These are phyloP conservation scores for Venusia cambrica DNA, from an alignment of 2,888 invertebrate species.

Conservation along the genomic window DNA sequence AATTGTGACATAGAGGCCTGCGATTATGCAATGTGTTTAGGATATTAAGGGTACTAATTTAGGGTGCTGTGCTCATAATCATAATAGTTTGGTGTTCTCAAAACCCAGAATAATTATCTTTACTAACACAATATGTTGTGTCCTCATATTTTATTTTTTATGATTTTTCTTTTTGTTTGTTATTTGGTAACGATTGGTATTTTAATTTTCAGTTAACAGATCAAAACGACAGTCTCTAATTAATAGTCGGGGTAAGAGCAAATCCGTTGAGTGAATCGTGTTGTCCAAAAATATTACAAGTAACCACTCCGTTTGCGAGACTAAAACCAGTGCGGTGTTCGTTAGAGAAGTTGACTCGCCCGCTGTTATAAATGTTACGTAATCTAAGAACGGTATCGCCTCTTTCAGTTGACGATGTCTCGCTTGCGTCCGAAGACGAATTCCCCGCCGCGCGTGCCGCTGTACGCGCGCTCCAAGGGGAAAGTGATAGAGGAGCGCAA, in stretches of 20 bases:
- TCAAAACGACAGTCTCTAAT: slow-evolving; percentile 50
- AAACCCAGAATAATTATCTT: too few species aligned
- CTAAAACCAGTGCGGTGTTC: slow-evolving; percentile 36
- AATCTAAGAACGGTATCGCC: too few species aligned
- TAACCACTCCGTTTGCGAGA: slow-evolving; percentile 47
- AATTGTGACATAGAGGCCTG: too few species aligned
- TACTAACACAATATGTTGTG: slow-evolving; percentile 1
- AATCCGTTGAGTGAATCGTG: slow-evolving; percentile 51
- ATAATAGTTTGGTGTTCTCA: too few species aligned
- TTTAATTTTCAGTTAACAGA: slow-evolving; percentile 75
- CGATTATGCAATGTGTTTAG: too few species aligned
- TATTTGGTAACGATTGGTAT: slow-evolving; percentile 22
- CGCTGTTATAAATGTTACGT: too few species aligned
- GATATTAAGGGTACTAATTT: too few species aligned
- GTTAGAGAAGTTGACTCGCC: too few species aligned
- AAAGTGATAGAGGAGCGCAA: slow-evolving; percentile 70
- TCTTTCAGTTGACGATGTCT: slow-evolving; percentile 65
- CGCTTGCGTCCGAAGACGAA: slow-evolving; percentile 63
- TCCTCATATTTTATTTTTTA: slow-evolving; percentile 2
- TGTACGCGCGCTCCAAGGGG: slow-evolving; percentile 61
- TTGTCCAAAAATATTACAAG: slow-evolving; percentile 40
- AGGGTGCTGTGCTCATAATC: too few species aligned
- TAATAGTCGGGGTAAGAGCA: slow-evolving; percentile 60
- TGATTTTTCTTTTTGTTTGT: slow-evolving; percentile 9
- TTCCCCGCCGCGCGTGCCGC: slow-evolving; percentile 58